Percentiles rank a stretch among this genome's conserved stretches.
These are phyloP conservation scores for Orthosia cruda DNA, from an alignment of 2,888 invertebrate species.

Conservation along the genomic window DNA sequence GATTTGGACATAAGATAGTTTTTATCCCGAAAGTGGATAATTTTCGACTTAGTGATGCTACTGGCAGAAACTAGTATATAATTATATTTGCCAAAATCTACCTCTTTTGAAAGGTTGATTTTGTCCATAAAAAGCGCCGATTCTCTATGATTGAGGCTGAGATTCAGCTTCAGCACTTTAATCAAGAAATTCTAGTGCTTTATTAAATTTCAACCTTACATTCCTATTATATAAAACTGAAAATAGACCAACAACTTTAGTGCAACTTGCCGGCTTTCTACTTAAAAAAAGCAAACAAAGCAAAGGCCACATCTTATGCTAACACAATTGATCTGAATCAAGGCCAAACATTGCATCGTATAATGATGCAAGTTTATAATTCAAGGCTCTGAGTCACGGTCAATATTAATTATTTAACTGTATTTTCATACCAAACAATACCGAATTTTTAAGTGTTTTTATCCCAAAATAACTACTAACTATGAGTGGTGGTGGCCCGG, in stretches of 20 bases:
- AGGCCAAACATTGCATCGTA: conserved; percentile 33
- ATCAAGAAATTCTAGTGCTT: too few species aligned
- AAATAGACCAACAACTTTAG: background rate
- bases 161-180: too few species aligned
- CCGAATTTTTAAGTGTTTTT: background rate
- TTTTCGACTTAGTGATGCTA: too few species aligned
- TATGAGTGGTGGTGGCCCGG: too few species aligned
- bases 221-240: background rate
- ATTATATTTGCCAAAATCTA: too few species aligned
- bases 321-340: conserved; percentile 60
- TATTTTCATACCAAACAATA: conserved; percentile 14
- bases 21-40: too few species aligned
- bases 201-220: conserved; percentile 1
- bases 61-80: too few species aligned
- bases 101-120: too few species aligned
- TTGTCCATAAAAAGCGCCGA: too few species aligned
- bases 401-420: background rate
- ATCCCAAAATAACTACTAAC: background rate
- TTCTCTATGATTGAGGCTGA: too few species aligned
- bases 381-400: conserved; percentile 35
- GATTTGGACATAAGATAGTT: too few species aligned
- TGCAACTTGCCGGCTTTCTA: conserved; percentile 33
- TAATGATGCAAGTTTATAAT: conserved; percentile 35
- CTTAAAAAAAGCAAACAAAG: conserved; percentile 21
- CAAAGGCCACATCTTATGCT: conserved; percentile 29